Evolutionary conservation across 1,140 invertebrate species (phyloP), one percentile per base, ranked within the genome.

Genomic region (Potamilus streckersoni): DNA sequence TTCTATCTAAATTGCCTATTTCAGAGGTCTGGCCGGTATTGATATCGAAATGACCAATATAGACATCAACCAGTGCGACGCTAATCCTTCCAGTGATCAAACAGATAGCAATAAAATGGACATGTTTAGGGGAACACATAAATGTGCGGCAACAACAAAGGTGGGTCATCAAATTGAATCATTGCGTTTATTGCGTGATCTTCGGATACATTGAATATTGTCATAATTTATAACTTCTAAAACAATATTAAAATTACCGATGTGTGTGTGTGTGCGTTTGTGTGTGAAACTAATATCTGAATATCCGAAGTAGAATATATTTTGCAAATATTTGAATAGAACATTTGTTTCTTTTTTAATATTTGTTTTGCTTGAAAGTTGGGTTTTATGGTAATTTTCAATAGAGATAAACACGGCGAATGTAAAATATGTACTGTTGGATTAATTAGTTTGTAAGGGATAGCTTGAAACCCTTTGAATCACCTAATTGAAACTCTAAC

Each of bases 31-130:
- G 83, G 91, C 96, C 58, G 95, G 94, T 75, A 91, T 96, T 69
- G 95, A 97, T 89, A 93, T 96, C 80, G 95, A 96, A 88, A 92
- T 96, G 83, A 95, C 94, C 63, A 91, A 92, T 67, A 90, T 96
- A 82, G 94, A 96, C 85, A 93, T 97, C 73, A 96, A 97, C 90
- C 96, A 97, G 85, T 97, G 96, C 87, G 95, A 96, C 82, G 85
- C 83, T 14, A 77, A 83, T 71, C 68, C 67, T 8, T 66, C 57
- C 20, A 59, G 19, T 31, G 23, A 31, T 15, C 65, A 72, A 12
- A 74, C 79, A 23, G 59, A 63, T 20, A 61, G 65, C 49, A 72
- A 63, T 55, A 71, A 56, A 82, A 87, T 79, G 78, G 90, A 91
- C 66, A 90, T 93, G 0, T 96, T 97, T 84, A 92, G 93, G 78